Conservation (phyloP, 23 tunicate genomes). For the Styela clava region DNA sequence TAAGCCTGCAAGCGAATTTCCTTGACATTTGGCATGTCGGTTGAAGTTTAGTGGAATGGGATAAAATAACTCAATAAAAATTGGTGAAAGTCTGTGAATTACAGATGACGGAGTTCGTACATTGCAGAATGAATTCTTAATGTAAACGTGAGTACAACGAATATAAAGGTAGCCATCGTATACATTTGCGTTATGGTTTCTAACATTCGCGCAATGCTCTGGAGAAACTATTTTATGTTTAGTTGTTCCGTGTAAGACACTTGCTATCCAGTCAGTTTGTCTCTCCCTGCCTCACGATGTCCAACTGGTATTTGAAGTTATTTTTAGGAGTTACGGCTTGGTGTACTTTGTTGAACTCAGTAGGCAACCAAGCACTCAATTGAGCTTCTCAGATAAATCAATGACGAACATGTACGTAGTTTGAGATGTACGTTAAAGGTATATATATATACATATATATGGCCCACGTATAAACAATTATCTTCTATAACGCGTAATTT, state of each 20-base stretch:
- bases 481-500: not conserved
- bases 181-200: too few relatives aligned
- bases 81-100: too few relatives aligned
- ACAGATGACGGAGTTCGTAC: too few relatives aligned
- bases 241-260: not conserved
- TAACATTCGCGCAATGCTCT: too few relatives aligned
- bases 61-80: too few relatives aligned
- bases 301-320: not conserved
- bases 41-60: too few relatives aligned
- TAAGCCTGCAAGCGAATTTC: too few relatives aligned
- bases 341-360: not conserved
- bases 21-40: too few relatives aligned
- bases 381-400: not conserved
- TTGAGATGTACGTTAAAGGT: not conserved
- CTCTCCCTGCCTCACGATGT: not conserved
- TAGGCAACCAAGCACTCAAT: not conserved
- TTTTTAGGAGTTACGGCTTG: not conserved
- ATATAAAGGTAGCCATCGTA: not conserved
- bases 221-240: not conserved
- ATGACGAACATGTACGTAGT: not conserved
- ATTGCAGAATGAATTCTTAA: not conserved
- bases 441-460: not conserved
- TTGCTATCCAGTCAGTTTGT: not conserved
- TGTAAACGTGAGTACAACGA: not conserved
- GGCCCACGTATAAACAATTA: not conserved